Base-by-base conservation (phyloP, 2,888 invertebrate species). In the Cosmopolites sordidus region DNA sequence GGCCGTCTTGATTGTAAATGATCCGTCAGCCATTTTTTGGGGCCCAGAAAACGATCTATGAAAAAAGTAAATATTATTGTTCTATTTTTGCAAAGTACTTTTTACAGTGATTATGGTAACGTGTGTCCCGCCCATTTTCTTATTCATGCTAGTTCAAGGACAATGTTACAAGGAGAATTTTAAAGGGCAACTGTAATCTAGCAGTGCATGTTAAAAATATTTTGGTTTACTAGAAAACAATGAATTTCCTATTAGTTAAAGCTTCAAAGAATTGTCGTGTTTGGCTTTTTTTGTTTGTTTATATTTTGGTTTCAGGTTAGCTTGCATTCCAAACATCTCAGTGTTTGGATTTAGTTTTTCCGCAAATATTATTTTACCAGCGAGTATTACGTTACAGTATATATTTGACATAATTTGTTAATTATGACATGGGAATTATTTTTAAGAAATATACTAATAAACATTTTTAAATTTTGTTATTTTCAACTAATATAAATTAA, bases 1-100 rank as follows among this genome's bases (percentile, higher is more conserved):
- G 45, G 40, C 51, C 41, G 40, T 14, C 41, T 44, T 51, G 40
- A 40, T 40, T 27, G 43, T 50, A 50, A 50, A 50, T 51, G 45
- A 51, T 27, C 45, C 45, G 40, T 22, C 45, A 29, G 39, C 45
- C 27, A 40, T 51, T 44, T 45, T 45, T 39, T 40, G 41, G 44
- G 41, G 38, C 51, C 40, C 15, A 30, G 16, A 45, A 11, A 38
- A 44, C 17, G 11, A 11, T 33, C 11, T 22, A 45, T 40, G 12
- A 39, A 30, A 45, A 45, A 45, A 45, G 51, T 51, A 51, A 44
- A 37, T 41, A 27, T n/a, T 18, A 27, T 15, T 30, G 17, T 16
- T 16, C 9, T 40, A 22, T 43, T 30, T 37, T 37, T 12, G n/a
- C 11, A 11, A 37, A 8, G 3, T 37, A 37, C 14, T 12, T 37